Evolutionary conservation across 2,797 vertebrate species (phyloP).

Genomic region (Anisognathus igniventris): DNA sequence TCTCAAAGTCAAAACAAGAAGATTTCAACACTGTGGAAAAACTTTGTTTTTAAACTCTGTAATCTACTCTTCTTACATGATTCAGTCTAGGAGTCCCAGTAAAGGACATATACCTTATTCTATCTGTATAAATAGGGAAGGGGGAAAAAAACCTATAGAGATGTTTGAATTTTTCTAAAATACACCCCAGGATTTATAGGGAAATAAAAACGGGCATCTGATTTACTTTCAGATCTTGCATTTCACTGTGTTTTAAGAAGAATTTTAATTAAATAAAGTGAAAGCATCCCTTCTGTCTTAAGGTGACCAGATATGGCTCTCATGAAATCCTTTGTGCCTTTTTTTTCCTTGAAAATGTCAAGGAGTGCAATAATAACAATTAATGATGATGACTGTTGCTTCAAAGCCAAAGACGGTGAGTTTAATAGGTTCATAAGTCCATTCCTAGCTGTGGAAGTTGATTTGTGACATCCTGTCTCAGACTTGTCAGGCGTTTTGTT

Average conservation of each 20-base stretch:
- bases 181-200: fast-evolving
- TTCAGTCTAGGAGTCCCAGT: not conserved
- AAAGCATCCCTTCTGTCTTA: not conserved
- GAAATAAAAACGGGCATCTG: not conserved
- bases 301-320: not conserved
- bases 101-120: not conserved
- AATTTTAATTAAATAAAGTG: not conserved
- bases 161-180: not conserved
- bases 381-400: slow-evolving; percentile 31
- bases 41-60: not conserved
- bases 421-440: slow-evolving; percentile 38
- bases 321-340: not conserved
- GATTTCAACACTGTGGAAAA: not conserved
- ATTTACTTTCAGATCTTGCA: not conserved
- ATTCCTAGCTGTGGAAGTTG: not conserved
- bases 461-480: slow-evolving; percentile 23
- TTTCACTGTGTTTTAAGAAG: not conserved
- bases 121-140: not conserved
- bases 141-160: fast-evolving
- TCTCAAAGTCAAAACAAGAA: not conserved
- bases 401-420: slow-evolving; percentile 1
- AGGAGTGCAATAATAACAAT: slow-evolving; percentile 24
- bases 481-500: not conserved
- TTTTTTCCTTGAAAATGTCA: not conserved
- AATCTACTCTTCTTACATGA: fast-evolving